Percentiles rank a stretch among this genome's conserved stretches.
These are phyloP conservation scores for Anthopleura xanthogrammica DNA, from an alignment of 92 coral and sea anemone species.

Conservation along the genomic window DNA sequence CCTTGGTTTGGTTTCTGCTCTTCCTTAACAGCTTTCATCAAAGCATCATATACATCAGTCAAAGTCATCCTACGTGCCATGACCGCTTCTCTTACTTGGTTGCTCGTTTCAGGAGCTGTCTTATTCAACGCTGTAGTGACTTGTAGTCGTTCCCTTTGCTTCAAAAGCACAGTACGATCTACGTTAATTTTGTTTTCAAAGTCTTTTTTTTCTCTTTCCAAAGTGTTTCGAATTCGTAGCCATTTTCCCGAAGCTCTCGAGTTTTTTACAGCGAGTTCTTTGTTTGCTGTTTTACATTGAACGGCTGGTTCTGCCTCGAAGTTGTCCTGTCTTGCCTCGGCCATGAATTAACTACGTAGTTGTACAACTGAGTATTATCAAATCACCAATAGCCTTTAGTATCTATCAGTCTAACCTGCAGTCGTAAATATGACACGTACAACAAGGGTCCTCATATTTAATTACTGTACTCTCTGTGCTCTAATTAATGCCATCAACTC, in stretches of 20 bases:
- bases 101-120: conserved; percentile 23
- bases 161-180: conserved; percentile 54
- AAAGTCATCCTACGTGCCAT: conserved; percentile 34
- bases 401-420: neutral
- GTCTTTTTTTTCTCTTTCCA: conserved; percentile 55
- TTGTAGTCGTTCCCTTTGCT: conserved; percentile 61
- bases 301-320: conserved; percentile 67
- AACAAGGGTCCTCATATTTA: neutral
- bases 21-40: conserved; percentile 29
- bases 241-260: conserved; percentile 59
- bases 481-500: neutral
- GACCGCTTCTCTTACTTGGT: neutral
- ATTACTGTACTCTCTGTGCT: neutral
- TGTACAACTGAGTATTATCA: neutral
- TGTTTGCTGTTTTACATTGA: conserved; percentile 58
- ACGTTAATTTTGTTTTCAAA: conserved; percentile 44
- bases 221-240: conserved; percentile 28
- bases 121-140: conserved; percentile 36
- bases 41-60: conserved; percentile 68
- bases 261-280: conserved; percentile 46
- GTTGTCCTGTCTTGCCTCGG: conserved; percentile 34
- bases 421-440: neutral
- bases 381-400: neutral
- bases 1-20: conserved; percentile 28
- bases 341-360: conserved; percentile 18